These are phyloP conservation scores for Nyctereutes procyonoides DNA, from an alignment of 2,113 vertebrate species.

Conservation along the genomic window DNA sequence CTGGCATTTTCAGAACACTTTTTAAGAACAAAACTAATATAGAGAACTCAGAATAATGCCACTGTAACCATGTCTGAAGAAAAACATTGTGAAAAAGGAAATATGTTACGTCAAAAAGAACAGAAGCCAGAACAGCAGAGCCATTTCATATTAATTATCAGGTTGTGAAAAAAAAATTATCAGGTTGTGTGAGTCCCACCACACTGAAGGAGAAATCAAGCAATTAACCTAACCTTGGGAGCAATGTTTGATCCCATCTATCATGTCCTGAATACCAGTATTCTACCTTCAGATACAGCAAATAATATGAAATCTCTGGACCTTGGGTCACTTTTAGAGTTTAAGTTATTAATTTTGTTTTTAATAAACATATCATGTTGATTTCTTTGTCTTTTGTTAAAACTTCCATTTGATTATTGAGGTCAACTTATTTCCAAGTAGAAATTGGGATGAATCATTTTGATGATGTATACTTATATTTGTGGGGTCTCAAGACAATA, in stretches of 20 bases:
- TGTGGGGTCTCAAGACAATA: neutral
- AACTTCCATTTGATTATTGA: constrained; percentile 4
- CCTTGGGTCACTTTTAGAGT: neutral
- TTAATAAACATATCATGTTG: neutral
- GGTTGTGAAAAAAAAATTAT: neutral
- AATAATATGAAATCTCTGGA: neutral
- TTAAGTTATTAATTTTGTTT: constrained; percentile 5
- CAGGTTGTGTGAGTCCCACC: neutral
- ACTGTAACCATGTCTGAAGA: neutral
- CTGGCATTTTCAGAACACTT: neutral
- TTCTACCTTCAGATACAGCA: neutral
- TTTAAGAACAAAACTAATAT: neutral
- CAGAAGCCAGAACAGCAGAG: neutral
- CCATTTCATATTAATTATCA: neutral
- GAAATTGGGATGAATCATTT: neutral
- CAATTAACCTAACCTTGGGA: neutral
- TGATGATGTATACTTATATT: neutral
- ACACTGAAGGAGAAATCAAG: neutral
- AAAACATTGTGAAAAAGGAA: neutral
- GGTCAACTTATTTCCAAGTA: neutral
- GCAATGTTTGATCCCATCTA: neutral
- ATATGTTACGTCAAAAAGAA: neutral
- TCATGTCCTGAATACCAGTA: neutral
- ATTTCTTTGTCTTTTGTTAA: neutral
- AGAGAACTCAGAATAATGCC: neutral